A percentile compares a stretch with the other conserved stretches of the same genome.
Conservation (phyloP, 2,113 vertebrate species). For the Arvicanthis niloticus region DNA sequence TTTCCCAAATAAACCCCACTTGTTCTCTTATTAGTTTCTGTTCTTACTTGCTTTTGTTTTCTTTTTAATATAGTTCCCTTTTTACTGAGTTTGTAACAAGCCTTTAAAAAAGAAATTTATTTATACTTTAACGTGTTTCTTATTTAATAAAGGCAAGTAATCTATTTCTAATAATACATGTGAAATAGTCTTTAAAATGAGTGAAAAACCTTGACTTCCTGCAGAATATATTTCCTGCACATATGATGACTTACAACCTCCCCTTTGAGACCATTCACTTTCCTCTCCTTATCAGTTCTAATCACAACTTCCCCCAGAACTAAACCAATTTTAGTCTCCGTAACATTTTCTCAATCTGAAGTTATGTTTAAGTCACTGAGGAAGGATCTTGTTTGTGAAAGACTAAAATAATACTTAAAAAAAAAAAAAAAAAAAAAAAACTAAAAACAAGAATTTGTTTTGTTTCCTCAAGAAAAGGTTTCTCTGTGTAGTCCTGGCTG, state of each 20-base stretch:
- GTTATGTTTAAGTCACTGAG: conserved; percentile 24
- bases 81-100: neutral
- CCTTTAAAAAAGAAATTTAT: conserved; percentile 6
- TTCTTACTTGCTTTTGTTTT: neutral
- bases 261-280: conserved; percentile 42
- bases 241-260: conserved; percentile 4
- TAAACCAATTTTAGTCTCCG: conserved; percentile 39
- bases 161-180: conserved; percentile 6
- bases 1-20: neutral
- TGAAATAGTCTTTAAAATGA: conserved; percentile 37
- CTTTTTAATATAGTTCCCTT: neutral
- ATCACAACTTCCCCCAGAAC: neutral
- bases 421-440: neutral
- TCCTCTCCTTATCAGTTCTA: neutral
- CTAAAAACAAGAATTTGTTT: neutral
- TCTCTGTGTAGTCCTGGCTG: no score
- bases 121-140: neutral
- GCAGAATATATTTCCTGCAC: neutral
- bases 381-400: neutral
- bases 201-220: neutral
- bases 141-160: neutral
- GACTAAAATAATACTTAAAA: conserved; percentile 31
- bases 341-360: conserved; percentile 43
- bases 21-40: neutral
- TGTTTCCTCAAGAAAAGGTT: no score